These are phyloP conservation scores for Telmatochromis sp. DNA, from an alignment of 2,113 vertebrate species.

Conservation along the genomic window DNA sequence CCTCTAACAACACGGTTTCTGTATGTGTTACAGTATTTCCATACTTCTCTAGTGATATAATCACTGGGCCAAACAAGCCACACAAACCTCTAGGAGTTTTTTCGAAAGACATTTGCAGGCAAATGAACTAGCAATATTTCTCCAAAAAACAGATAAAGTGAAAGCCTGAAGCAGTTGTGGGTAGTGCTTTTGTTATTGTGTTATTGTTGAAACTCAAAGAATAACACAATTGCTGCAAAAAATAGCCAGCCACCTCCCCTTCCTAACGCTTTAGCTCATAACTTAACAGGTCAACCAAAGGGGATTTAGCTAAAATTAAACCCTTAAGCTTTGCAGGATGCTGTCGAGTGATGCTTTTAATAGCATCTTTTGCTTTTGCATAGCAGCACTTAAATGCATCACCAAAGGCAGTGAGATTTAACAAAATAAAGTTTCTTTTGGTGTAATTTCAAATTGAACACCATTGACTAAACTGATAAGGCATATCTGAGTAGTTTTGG, in stretches of 20 bases:
- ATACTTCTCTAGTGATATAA: not conserved
- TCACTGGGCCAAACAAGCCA: not conserved
- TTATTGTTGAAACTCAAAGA: not conserved
- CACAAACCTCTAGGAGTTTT: not conserved
- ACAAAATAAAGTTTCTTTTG: not conserved
- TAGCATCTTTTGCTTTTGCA: not conserved
- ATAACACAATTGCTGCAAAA: conserved; percentile 23
- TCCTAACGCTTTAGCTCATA: not conserved
- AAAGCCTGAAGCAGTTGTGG: not conserved
- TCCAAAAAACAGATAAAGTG: not conserved
- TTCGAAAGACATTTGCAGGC: not conserved
- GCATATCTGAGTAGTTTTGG: not conserved
- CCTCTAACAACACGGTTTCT: not conserved
- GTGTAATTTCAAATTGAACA: not conserved
- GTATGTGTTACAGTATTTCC: not conserved
- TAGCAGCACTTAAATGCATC: not conserved
- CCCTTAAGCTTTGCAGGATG: not conserved
- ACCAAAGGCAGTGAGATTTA: not conserved
- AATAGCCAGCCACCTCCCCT: not conserved
- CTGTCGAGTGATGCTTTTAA: not conserved
- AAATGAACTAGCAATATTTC: not conserved
- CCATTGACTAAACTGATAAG: not conserved
- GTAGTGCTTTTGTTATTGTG: not conserved
- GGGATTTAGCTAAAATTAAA: conserved; percentile 1
- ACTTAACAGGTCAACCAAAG: not conserved